phyloP scores from a whole-genome alignment of 2,113 vertebrate genomes.

The Oreotrochilus melanogaster region DNA sequence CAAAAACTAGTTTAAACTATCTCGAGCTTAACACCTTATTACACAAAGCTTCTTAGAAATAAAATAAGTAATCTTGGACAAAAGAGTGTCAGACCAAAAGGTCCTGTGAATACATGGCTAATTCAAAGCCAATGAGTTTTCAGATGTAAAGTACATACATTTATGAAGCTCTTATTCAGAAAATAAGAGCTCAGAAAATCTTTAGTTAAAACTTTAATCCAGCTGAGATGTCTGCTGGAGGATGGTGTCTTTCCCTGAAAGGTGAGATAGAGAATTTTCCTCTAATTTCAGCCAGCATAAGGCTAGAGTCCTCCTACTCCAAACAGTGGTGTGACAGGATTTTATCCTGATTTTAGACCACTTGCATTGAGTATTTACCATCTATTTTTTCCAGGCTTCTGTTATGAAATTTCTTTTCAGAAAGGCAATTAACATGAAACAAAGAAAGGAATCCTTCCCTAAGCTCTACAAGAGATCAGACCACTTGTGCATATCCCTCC shows the following conservation, averaged over 20 bases:
- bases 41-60: conserved; percentile 63
- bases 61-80: conserved; percentile 51
- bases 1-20: conserved; percentile 63
- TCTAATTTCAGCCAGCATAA: neutral
- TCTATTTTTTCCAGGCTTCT: neutral
- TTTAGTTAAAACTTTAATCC: conserved; percentile 29
- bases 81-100: neutral
- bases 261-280: neutral
- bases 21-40: conserved; percentile 45
- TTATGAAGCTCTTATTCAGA: conserved; percentile 11
- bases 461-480: conserved; percentile 25
- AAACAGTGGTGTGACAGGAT: neutral
- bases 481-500: neutral
- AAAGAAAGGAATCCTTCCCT: conserved; percentile 4
- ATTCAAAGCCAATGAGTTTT: conserved; percentile 37
- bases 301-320: neutral
- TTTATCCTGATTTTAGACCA: neutral
- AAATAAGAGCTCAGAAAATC: conserved; percentile 7
- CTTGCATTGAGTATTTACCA: neutral
- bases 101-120: neutral
- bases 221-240: neutral
- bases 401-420: neutral
- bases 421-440: conserved; percentile 46
- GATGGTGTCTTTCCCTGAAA: neutral
- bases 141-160: neutral